Evolutionary conservation across 1,140 invertebrate species (phyloP).

Genomic region (Leucophenga varia): DNA sequence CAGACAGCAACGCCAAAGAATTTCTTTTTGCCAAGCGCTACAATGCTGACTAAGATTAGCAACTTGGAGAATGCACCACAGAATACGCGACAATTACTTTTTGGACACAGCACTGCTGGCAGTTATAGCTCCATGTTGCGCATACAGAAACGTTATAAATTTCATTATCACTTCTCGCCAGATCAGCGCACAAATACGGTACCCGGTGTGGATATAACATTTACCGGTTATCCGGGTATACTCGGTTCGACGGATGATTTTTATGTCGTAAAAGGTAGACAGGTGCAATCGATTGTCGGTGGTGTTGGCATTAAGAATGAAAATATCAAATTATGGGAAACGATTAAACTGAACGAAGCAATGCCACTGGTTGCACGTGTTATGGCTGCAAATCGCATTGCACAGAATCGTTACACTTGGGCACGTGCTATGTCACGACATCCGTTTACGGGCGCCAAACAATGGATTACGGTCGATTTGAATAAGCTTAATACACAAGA

Average conservation of each 20-base stretch:
- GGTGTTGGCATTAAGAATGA: constrained; percentile 63
- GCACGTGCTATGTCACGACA: constrained; percentile 64
- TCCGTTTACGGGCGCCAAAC: constrained; percentile 83
- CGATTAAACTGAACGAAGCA: constrained; percentile 60
- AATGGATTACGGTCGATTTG: constrained; percentile 84
- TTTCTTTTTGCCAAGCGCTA: constrained; percentile 48
- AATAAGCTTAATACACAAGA: constrained; percentile 57
- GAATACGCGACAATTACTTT: constrained; percentile 43
- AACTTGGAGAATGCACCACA: constrained; percentile 24
- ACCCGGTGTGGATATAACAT: constrained; percentile 70
- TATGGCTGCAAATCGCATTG: constrained; percentile 84
- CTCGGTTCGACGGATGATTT: constrained; percentile 88
- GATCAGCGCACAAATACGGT: constrained; percentile 62
- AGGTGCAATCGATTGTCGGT: constrained; percentile 61
- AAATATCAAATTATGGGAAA: constrained; percentile 60
- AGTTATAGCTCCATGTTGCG: constrained; percentile 84
- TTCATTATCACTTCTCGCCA: constrained; percentile 70
- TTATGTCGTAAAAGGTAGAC: constrained; percentile 65
- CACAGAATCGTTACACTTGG: constrained; percentile 73
- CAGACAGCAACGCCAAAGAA: constrained; percentile 29
- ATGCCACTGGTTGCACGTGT: constrained; percentile 77
- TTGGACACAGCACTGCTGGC: constrained; percentile 61
- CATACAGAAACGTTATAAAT: constrained; percentile 86
- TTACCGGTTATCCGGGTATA: constrained; percentile 87
- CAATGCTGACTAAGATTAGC: constrained; percentile 45